These are phyloP conservation scores for Cinclus cinclus DNA, from an alignment of 2,113 vertebrate genomes.

Conservation along the genomic window DNA sequence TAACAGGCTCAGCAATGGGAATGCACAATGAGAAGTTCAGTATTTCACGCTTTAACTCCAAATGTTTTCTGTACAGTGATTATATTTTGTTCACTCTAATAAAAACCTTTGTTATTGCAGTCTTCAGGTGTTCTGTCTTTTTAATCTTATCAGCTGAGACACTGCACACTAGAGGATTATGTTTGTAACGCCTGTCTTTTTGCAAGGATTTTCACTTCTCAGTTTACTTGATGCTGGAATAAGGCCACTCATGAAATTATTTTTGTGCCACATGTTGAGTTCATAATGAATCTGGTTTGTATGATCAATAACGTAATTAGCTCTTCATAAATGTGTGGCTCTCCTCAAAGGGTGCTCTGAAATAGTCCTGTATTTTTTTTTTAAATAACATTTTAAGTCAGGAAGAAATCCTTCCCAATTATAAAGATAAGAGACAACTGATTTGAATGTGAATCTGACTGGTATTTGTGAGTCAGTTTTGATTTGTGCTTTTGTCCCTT, in stretches of 20 bases:
- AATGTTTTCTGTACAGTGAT: constrained; percentile 37
- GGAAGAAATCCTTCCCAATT: not conserved
- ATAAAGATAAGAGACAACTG: not conserved
- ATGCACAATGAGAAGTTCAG: not conserved
- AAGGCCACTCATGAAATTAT: not conserved
- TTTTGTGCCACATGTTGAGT: not conserved
- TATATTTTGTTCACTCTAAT: constrained; percentile 39
- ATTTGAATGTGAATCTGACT: not conserved
- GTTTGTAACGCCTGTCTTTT: not conserved
- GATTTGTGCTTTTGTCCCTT: not conserved
- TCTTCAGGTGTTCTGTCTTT: not conserved
- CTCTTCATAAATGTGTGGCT: not conserved
- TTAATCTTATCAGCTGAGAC: not conserved
- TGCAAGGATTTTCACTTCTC: not conserved
- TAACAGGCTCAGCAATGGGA: not conserved
- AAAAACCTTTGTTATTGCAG: constrained; percentile 43
- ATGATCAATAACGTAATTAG: constrained; percentile 6
- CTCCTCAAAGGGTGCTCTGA: not conserved
- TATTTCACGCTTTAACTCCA: not conserved
- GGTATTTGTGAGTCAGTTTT: not conserved
- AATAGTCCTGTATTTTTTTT: not conserved
- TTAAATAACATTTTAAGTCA: not conserved
- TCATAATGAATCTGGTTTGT: constrained; percentile 12
- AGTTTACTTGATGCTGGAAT: not conserved
- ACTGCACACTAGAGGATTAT: not conserved